These are phyloP conservation scores for Myanophis thanlyinensis DNA, from an alignment of 2,113 vertebrate species.

Conservation along the genomic window DNA sequence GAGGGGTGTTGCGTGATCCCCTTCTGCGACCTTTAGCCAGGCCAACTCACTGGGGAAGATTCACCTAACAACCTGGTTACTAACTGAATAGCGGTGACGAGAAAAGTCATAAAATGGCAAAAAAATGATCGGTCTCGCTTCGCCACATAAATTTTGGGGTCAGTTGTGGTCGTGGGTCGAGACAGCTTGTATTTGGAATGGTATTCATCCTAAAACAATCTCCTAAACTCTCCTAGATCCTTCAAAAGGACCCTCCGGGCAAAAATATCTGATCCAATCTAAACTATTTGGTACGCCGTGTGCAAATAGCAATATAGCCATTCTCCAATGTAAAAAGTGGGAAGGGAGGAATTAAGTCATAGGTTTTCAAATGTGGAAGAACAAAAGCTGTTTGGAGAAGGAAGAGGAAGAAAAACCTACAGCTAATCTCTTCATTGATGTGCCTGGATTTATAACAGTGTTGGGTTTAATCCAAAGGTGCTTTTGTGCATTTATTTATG, in stretches of 20 bases:
- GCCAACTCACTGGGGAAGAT: no score
- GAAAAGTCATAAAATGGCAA: no score
- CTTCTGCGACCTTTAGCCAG: no score
- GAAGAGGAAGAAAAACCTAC: not conserved
- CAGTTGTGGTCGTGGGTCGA: no score
- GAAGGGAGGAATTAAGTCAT: not conserved
- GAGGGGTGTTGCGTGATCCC: no score
- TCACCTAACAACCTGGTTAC: no score
- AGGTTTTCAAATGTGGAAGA: slow-evolving; percentile 22
- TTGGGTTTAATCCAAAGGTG: not conserved
- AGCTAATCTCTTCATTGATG: not conserved
- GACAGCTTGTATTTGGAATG: not conserved
- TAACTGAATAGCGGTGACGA: no score
- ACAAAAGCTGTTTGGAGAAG: not conserved
- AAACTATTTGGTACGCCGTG: not conserved
- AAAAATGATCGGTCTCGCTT: no score
- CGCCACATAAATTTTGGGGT: no score
- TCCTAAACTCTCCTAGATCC: not conserved
- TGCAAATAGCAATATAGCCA: not conserved
- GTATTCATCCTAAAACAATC: not conserved
- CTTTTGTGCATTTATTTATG: slow-evolving; percentile 16
- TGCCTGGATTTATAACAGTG: not conserved
- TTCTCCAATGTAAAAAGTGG: slow-evolving; percentile 6
- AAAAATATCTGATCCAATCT: not conserved
- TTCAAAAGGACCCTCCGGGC: not conserved